A percentile compares a stretch with the other conserved stretches of the same genome.
phyloP scores from a whole-genome alignment of 1,140 invertebrate species.

The Lasioglossum baleicum region DNA sequence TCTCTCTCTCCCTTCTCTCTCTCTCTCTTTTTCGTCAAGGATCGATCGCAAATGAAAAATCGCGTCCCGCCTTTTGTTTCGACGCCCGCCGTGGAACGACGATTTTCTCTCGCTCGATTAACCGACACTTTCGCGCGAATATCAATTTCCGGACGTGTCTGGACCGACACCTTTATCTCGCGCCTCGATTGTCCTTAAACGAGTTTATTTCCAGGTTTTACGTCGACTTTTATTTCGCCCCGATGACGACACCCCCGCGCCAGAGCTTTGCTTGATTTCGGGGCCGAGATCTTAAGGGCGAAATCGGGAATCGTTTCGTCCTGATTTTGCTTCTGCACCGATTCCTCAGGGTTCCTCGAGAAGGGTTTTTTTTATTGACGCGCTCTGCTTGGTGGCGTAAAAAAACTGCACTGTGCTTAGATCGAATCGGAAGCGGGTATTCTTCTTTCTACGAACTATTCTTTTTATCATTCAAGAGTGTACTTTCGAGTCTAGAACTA shows the following conservation, averaged over 20 bases:
- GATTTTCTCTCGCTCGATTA: slow-evolving; percentile 55
- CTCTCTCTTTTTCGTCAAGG: slow-evolving; percentile 14
- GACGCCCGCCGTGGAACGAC: slow-evolving; percentile 36
- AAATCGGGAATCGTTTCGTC: neutral
- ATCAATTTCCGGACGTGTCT: slow-evolving; percentile 52
- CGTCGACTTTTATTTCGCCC: slow-evolving; percentile 45
- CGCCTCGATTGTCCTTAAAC: slow-evolving; percentile 17
- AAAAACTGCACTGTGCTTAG: too few species aligned
- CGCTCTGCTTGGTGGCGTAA: too few species aligned
- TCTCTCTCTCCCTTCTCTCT: too few species aligned
- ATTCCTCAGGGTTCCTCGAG: too few species aligned
- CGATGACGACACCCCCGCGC: neutral
- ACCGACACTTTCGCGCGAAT: slow-evolving; percentile 43
- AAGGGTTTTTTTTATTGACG: too few species aligned
- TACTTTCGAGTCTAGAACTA: too few species aligned
- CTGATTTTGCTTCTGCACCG: neutral
- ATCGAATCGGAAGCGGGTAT: too few species aligned
- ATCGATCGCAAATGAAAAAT: slow-evolving; percentile 53
- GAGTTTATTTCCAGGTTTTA: slow-evolving; percentile 32
- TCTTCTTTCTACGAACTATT: too few species aligned
- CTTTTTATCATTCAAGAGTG: too few species aligned
- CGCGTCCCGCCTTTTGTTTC: slow-evolving; percentile 47
- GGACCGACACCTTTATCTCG: slow-evolving; percentile 43
- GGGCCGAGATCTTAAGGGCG: neutral
- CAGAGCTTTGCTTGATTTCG: slow-evolving; percentile 16